These are phyloP conservation scores for Drosophila ezoana DNA, from an alignment of 2,888 invertebrate species.

Conservation along the genomic window DNA sequence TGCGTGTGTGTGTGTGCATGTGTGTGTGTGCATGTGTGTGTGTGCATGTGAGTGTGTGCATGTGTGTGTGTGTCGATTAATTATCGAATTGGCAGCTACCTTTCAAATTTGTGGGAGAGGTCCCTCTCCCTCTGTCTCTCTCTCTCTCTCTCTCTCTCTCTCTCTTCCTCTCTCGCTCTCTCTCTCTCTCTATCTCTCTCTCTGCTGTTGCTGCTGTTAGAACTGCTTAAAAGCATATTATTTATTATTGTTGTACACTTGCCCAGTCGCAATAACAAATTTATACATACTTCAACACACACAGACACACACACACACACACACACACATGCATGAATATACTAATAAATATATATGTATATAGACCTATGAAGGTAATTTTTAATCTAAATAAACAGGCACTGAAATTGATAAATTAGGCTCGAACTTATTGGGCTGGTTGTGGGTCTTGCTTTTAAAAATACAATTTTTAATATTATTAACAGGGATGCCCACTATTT, in stretches of 20 bases:
- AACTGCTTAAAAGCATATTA: constrained; percentile 64
- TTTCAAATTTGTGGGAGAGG: constrained; percentile 26
- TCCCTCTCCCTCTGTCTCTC: not conserved
- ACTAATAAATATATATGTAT: not conserved
- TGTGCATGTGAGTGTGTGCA: constrained; percentile 36
- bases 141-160: not conserved
- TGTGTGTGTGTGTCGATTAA: constrained; percentile 53
- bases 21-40: constrained; percentile 25
- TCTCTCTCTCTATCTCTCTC: not conserved
- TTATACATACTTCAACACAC: constrained; percentile 15
- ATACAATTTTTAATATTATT: not conserved
- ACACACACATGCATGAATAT: not conserved
- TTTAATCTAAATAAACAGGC: constrained; percentile 64
- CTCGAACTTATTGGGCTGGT: not conserved
- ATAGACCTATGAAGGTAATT: constrained; percentile 25
- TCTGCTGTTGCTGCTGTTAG: constrained; percentile 12
- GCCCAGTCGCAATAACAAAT: constrained; percentile 10
- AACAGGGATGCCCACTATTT: not conserved
- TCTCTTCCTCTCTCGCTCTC: not conserved
- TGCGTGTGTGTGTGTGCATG: constrained; percentile 19
- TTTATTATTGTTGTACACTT: constrained; percentile 56
- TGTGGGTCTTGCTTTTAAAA: not conserved
- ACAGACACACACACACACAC: constrained; percentile 1
- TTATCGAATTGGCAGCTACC: constrained; percentile 64
- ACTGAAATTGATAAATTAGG: constrained; percentile 51